A percentile compares a stretch with the other conserved stretches of the same genome.
Conservation (phyloP, 1,140 invertebrate species). For the Drosophila tristis region DNA sequence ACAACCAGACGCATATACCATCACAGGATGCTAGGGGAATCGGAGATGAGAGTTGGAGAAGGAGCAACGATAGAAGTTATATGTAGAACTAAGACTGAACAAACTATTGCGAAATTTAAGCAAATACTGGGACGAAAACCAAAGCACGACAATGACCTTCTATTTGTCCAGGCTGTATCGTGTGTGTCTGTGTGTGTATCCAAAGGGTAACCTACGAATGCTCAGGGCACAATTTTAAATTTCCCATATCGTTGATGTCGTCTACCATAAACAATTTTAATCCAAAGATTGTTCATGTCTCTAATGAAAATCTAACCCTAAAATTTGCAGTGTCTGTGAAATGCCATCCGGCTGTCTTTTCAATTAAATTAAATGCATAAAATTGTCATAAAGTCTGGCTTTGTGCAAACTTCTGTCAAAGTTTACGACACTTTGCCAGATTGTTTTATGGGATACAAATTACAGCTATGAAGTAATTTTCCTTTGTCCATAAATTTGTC, state of each 20-base stretch:
- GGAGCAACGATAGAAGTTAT: background rate
- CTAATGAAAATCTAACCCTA: background rate
- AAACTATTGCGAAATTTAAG: slow-evolving; percentile 17
- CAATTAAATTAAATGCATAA: slow-evolving; percentile 43
- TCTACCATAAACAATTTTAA: slow-evolving; percentile 13
- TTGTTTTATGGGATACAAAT: slow-evolving; percentile 18
- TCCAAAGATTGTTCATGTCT: slow-evolving; percentile 13
- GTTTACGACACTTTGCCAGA: slow-evolving; percentile 11
- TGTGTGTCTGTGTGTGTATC: no score
- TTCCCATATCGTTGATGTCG: slow-evolving; percentile 1
- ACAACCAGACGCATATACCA: background rate
- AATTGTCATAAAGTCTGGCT: slow-evolving; percentile 38
- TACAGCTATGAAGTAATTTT: slow-evolving; percentile 26
- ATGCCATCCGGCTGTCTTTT: slow-evolving; percentile 15
- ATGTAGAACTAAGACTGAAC: no score
- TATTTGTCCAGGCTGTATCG: background rate
- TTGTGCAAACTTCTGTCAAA: slow-evolving; percentile 32
- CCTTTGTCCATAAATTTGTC: slow-evolving; percentile 1
- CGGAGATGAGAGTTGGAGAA: slow-evolving; percentile 1
- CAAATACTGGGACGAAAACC: slow-evolving; percentile 44
- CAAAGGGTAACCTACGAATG: background rate
- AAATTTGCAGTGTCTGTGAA: slow-evolving; percentile 1
- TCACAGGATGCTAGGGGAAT: no score
- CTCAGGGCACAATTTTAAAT: slow-evolving; percentile 32
- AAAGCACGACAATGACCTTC: slow-evolving; percentile 50